Conservation (phyloP, 1,140 invertebrate species). For the Neocloeon triangulifer region DNA sequence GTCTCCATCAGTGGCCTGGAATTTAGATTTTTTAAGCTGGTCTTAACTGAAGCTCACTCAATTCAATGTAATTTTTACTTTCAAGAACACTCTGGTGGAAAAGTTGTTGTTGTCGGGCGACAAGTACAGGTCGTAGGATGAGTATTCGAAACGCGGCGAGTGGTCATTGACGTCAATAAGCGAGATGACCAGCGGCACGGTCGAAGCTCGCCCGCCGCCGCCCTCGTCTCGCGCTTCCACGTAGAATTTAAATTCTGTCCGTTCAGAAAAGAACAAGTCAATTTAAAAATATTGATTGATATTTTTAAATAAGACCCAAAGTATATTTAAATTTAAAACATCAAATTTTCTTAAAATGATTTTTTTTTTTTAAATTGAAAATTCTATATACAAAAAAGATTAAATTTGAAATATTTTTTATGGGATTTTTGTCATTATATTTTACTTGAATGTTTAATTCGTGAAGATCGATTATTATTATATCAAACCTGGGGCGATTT, state of each 20-base stretch:
- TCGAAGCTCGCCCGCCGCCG: slow-evolving; percentile 48
- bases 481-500: slow-evolving; percentile 31
- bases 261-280: slow-evolving; percentile 6
- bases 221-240: slow-evolving; percentile 70
- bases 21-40: neutral
- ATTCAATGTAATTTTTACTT: slow-evolving; percentile 16
- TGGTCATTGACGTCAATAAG: slow-evolving; percentile 74
- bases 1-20: slow-evolving; percentile 53
- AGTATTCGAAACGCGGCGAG: slow-evolving; percentile 54
- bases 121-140: slow-evolving; percentile 59
- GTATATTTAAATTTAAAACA: too few species aligned
- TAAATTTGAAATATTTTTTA: too few species aligned
- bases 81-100: slow-evolving; percentile 42
- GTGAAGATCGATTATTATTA: neutral
- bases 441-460: too few species aligned
- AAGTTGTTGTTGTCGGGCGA: slow-evolving; percentile 47
- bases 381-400: too few species aligned
- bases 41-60: neutral
- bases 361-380: too few species aligned
- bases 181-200: slow-evolving; percentile 45
- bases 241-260: slow-evolving; percentile 43
- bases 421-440: too few species aligned
- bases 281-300: slow-evolving; percentile 2
- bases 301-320: neutral
- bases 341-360: too few species aligned